A percentile compares a stretch with the other conserved stretches of the same genome.
Evolutionary conservation across 2,113 vertebrate species (phyloP).

Genomic region (Ahaetulla prasina): DNA sequence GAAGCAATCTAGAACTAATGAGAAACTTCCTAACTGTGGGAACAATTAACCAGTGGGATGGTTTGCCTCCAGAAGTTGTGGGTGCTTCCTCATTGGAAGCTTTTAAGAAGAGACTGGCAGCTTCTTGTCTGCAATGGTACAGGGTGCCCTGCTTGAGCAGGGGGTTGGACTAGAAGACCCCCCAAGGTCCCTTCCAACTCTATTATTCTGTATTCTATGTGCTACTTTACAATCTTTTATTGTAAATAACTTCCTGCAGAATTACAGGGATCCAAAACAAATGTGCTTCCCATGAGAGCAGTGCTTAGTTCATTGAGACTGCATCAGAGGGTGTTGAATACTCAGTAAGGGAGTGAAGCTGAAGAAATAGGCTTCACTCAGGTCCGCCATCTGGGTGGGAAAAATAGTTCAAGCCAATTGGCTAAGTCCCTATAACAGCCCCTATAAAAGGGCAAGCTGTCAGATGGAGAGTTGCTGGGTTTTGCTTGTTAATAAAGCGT

Average conservation of each 20-base stretch:
- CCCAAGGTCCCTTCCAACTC: background rate
- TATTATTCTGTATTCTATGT: background rate
- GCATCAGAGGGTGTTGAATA: no score
- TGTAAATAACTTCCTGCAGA: background rate
- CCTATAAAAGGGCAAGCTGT: no score
- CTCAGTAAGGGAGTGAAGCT: no score
- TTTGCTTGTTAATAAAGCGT: no score
- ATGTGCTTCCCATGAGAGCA: background rate
- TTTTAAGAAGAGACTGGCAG: background rate
- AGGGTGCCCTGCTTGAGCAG: background rate
- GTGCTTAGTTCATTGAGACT: background rate
- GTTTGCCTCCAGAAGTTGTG: background rate
- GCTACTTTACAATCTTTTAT: background rate
- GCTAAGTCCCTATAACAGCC: no score
- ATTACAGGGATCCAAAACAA: background rate
- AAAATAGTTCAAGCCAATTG: no score
- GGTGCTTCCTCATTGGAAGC: no score
- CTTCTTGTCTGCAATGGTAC: background rate
- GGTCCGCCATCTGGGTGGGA: no score
- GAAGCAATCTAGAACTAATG: background rate
- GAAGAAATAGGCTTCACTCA: no score
- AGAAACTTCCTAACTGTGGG: background rate
- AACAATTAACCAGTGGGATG: background rate
- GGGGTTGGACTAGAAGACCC: background rate
- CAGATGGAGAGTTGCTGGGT: no score